Conservation (phyloP, 2,888 invertebrate species). For the Ferrisia virgata region DNA sequence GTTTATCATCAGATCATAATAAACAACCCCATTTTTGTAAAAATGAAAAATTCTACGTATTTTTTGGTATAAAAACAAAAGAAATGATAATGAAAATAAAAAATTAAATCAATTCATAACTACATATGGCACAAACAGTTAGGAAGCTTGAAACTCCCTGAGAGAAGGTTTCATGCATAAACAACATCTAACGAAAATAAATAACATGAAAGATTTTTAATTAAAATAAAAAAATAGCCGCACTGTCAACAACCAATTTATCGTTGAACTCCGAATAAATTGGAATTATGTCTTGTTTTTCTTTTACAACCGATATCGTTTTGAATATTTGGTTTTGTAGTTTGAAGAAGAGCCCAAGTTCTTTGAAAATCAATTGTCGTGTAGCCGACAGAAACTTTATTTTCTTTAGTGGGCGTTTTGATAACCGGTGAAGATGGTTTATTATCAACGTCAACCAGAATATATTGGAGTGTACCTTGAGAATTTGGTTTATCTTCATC, state of each 20-base stretch:
- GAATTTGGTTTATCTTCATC: background rate
- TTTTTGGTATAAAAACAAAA: background rate
- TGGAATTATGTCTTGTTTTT: constrained; percentile 79
- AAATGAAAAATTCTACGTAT: background rate
- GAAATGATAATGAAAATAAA: background rate
- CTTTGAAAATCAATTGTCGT: constrained; percentile 92
- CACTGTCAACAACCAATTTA: background rate
- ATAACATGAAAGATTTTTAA: background rate
- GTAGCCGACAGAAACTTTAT: constrained; percentile 61
- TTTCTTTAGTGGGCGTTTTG: background rate
- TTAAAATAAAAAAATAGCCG: background rate
- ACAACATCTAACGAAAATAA: constrained; percentile 1
- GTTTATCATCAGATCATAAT: background rate
- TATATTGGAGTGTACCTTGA: constrained; percentile 21
- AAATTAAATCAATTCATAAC: background rate
- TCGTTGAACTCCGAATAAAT: constrained; percentile 26
- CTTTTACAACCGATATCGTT: constrained; percentile 70
- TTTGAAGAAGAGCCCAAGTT: constrained; percentile 82
- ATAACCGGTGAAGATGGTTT: constrained; percentile 2
- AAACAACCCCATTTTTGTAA: background rate
- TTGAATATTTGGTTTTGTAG: constrained; percentile 65
- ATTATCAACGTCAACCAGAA: background rate
- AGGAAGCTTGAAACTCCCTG: background rate
- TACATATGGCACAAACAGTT: constrained; percentile 19
- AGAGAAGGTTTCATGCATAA: background rate